These are phyloP conservation scores for Phortica magna DNA, from an alignment of 2,888 invertebrate genomes.

Conservation along the genomic window DNA sequence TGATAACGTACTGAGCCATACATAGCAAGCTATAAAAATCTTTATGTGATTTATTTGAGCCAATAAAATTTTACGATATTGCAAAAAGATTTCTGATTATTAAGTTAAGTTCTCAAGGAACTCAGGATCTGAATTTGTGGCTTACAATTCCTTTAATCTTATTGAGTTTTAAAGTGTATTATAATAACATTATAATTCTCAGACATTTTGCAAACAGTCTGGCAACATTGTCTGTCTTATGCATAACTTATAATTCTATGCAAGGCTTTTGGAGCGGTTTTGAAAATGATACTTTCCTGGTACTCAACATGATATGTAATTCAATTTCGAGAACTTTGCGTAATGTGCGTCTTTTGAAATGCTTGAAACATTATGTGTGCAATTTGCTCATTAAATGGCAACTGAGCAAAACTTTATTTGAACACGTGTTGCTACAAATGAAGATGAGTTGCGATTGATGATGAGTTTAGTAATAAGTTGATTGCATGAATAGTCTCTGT, in stretches of 20 bases:
- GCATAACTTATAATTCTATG: neutral
- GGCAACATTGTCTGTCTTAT: neutral
- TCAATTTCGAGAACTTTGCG: neutral
- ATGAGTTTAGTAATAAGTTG: neutral
- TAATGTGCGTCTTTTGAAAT: neutral
- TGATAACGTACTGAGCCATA: too few species aligned
- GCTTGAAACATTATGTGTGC: neutral
- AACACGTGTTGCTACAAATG: slow-evolving; percentile 15
- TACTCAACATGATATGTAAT: neutral
- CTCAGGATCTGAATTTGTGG: too few species aligned
- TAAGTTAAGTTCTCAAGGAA: too few species aligned
- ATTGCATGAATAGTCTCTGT: neutral
- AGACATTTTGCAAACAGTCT: neutral
- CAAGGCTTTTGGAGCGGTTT: neutral
- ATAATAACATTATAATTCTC: too few species aligned
- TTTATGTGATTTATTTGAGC: too few species aligned
- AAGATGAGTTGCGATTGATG: neutral
- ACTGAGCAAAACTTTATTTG: neutral
- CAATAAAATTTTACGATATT: too few species aligned
- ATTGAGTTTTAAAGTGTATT: too few species aligned
- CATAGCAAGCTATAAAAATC: too few species aligned
- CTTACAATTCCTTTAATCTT: too few species aligned
- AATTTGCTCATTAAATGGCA: neutral
- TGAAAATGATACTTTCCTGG: neutral
- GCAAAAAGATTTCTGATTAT: too few species aligned